A percentile compares a stretch with the other conserved stretches of the same genome.
Evolutionary conservation across 2,888 invertebrate genomes (phyloP).

Genomic region (Priocnemis perturbator): DNA sequence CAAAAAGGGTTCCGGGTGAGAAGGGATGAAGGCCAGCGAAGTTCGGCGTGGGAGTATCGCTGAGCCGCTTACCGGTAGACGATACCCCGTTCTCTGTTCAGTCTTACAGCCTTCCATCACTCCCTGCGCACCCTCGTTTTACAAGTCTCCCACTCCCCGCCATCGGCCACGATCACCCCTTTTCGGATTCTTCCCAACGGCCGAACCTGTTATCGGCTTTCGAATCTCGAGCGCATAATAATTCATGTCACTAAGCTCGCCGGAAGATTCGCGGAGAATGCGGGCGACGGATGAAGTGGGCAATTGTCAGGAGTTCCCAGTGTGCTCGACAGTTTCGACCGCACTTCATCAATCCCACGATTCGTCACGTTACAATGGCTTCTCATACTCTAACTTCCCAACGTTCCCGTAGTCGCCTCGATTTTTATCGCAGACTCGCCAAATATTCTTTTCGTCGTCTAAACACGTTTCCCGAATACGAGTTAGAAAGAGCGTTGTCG

Average conservation of each 20-base stretch:
- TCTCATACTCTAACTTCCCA: too few species aligned
- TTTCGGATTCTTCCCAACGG: conserved; percentile 32
- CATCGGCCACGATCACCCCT: conserved; percentile 1
- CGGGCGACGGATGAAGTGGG: too few species aligned
- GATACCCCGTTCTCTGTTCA: conserved; percentile 45
- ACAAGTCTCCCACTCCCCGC: conserved; percentile 1
- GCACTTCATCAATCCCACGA: too few species aligned
- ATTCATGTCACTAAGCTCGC: conserved; percentile 43
- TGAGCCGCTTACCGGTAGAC: conserved; percentile 63
- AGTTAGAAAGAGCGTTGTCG: too few species aligned
- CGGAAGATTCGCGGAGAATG: conserved; percentile 7
- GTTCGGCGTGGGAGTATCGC: conserved; percentile 43
- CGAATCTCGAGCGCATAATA: conserved; percentile 46
- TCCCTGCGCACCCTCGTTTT: conserved; percentile 4
- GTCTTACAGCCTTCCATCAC: conserved; percentile 13
- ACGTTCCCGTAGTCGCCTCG: too few species aligned
- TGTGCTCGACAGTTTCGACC: too few species aligned
- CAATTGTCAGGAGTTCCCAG: too few species aligned
- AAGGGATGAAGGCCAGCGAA: conserved; percentile 21
- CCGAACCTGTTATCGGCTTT: conserved; percentile 34
- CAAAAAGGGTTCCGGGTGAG: conserved; percentile 16
- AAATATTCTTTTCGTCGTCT: too few species aligned
- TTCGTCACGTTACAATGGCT: too few species aligned
- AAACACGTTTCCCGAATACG: too few species aligned
- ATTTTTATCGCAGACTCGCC: too few species aligned